Base-by-base conservation (phyloP, 2,888 invertebrate species). In the Perizoma flavofasciatum region DNA sequence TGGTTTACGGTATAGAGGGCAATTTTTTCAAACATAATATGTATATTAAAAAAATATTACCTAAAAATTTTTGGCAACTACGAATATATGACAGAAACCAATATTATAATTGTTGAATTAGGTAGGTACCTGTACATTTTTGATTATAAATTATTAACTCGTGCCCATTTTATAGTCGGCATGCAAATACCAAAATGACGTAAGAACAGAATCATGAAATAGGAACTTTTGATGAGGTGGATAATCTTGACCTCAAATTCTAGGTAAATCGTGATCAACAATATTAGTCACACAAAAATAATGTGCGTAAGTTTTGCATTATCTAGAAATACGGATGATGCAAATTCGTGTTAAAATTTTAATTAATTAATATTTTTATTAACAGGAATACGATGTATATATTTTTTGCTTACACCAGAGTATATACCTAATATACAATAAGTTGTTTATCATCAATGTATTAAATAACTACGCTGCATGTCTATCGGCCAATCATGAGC, bases 201-300 rank as follows among this genome's bases (percentile, higher is more conserved):
- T 61, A 66, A 68, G 52, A 51, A 11, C 8, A 54, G 59, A 47
- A 64, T 54, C 39, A 61, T 32, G 37, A 61, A 51, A 58, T 57
- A 67, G 68, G 68, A 69, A 63, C 64, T 63, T 50, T 62, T 32
- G 55, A 61, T 37, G 22, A 22, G 22, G 52, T 47, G 11, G 55
- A 45, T 49, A 59, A 34, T 65, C 69, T 71, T 71, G 72, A 72
- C 70, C 72, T 69, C 67, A 71, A 71, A 63, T 70, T 67, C 64
- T 64, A 68, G 49, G 65, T 68, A 70, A 58, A 66, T 68, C 68
- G 68, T 72, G 70, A 70, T 68, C 45, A 58, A 57, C 55, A 65
- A 55, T 62, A 66, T 69, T 72, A 68, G 65, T 72, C 68, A 72
- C 51, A 59, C 55, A 54, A 63, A 66, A 59, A 54, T 22, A 51